Evolutionary conservation across 2,113 vertebrate genomes (phyloP).

Genomic region (Pelvicachromis taeniatus): DNA sequence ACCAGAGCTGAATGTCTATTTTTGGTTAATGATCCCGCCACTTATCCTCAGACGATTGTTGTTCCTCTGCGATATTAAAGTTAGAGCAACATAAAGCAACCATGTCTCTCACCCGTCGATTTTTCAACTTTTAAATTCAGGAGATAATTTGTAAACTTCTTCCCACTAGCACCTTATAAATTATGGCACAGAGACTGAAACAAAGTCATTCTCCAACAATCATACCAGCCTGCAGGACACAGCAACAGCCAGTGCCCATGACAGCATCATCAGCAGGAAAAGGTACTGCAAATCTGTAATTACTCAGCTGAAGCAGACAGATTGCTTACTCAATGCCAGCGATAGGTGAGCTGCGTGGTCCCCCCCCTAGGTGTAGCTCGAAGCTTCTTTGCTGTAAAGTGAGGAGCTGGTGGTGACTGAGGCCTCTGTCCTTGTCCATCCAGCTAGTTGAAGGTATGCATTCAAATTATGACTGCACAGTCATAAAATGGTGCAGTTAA

Average conservation of each 20-base stretch:
- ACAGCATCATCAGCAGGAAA: conserved; percentile 63
- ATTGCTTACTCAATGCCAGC: conserved; percentile 47
- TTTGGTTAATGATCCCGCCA: conserved; percentile 26
- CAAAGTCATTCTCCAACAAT: conserved; percentile 51
- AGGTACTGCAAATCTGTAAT: conserved; percentile 55
- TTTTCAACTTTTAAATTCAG: conserved; percentile 15
- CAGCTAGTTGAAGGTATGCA: neutral
- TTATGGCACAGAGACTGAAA: conserved; percentile 24
- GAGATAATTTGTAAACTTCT: conserved; percentile 28
- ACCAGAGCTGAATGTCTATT: conserved; percentile 20
- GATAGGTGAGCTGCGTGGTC: conserved; percentile 8
- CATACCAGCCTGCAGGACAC: conserved; percentile 34
- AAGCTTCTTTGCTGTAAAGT: conserved; percentile 22
- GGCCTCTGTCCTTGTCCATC: neutral
- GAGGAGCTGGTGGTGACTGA: neutral
- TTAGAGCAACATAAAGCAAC: neutral
- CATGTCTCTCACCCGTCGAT: conserved; percentile 16
- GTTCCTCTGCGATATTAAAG: conserved; percentile 12
- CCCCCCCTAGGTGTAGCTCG: conserved; percentile 19
- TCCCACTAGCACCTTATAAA: conserved; percentile 17
- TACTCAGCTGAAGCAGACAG: conserved; percentile 52
- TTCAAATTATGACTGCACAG: conserved; percentile 2
- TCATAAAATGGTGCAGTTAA: neutral
- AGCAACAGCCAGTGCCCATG: conserved; percentile 26
- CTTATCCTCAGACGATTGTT: conserved; percentile 25